Evolutionary conservation across 2,888 invertebrate genomes (phyloP).

Genomic region (Pseudolycoriella hygida): DNA sequence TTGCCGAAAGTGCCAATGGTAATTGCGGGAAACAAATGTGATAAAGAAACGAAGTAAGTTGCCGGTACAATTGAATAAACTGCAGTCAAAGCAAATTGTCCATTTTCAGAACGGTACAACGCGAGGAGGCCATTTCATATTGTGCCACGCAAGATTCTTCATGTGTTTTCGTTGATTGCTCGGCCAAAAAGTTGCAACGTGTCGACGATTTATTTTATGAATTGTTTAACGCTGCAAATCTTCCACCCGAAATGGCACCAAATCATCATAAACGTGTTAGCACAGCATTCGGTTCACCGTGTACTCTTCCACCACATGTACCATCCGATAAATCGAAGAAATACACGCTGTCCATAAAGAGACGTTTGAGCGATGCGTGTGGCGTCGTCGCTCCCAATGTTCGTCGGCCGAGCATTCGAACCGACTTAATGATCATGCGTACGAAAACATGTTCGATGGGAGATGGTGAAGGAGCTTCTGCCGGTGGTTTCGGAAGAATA

Average conservation of each 20-base stretch:
- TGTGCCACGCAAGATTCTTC: constrained; percentile 57
- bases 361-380: constrained; percentile 70
- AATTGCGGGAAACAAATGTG: constrained; percentile 75
- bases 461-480: constrained; percentile 41
- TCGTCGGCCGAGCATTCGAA: constrained; percentile 69
- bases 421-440: constrained; percentile 75
- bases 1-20: constrained; percentile 67
- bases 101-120: constrained; percentile 49
- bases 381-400: constrained; percentile 82
- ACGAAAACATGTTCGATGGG: constrained; percentile 61
- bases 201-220: constrained; percentile 75
- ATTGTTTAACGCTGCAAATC: constrained; percentile 62
- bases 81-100: no score
- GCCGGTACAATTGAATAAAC: no score
- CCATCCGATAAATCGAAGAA: constrained; percentile 49
- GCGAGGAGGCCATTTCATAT: constrained; percentile 61
- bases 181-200: constrained; percentile 62
- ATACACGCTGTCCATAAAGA: constrained; percentile 63
- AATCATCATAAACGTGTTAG: constrained; percentile 69
- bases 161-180: constrained; percentile 67
- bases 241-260: constrained; percentile 78
- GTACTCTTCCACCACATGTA: constrained; percentile 50
- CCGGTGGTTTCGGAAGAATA: constrained; percentile 32
- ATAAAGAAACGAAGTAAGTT: constrained; percentile 59
- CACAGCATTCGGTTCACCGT: constrained; percentile 57